These are phyloP conservation scores for Chinchilla lanigera DNA, from an alignment of 2,113 vertebrate genomes.

Conservation along the genomic window DNA sequence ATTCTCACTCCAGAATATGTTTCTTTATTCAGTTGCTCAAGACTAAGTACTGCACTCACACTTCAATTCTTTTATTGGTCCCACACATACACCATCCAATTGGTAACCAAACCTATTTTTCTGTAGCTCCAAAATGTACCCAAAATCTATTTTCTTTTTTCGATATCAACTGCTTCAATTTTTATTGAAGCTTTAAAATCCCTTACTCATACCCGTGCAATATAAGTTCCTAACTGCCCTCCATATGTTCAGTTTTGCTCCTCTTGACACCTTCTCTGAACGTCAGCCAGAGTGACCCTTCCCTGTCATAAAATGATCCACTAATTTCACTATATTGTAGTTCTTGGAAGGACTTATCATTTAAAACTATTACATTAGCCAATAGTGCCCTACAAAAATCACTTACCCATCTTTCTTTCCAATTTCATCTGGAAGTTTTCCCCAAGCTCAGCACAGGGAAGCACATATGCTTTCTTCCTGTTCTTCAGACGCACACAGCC, in stretches of 20 bases:
- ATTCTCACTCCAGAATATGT: not conserved
- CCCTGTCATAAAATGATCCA: not conserved
- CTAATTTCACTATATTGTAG: not conserved
- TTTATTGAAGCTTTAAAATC: not conserved
- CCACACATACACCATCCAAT: not conserved
- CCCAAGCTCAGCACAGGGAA: not conserved
- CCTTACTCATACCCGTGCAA: not conserved
- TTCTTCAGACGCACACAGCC: not conserved
- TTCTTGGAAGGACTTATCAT: not conserved
- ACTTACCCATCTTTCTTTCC: not conserved
- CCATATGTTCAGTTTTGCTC: not conserved
- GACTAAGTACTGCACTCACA: not conserved
- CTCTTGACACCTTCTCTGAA: not conserved
- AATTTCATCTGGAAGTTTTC: not conserved
- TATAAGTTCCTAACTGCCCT: not conserved
- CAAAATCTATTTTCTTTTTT: not conserved
- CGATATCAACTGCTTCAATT: not conserved
- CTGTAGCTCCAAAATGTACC: not conserved
- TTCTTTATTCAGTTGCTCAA: conserved; percentile 29
- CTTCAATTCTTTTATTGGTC: not conserved
- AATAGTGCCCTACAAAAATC: not conserved
- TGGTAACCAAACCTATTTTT: conserved; percentile 6
- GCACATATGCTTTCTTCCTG: not conserved
- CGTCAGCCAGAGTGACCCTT: not conserved
- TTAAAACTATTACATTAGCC: not conserved